Evolutionary conservation across 2,888 invertebrate genomes (phyloP).

Genomic region (Coenonympha arcania): DNA sequence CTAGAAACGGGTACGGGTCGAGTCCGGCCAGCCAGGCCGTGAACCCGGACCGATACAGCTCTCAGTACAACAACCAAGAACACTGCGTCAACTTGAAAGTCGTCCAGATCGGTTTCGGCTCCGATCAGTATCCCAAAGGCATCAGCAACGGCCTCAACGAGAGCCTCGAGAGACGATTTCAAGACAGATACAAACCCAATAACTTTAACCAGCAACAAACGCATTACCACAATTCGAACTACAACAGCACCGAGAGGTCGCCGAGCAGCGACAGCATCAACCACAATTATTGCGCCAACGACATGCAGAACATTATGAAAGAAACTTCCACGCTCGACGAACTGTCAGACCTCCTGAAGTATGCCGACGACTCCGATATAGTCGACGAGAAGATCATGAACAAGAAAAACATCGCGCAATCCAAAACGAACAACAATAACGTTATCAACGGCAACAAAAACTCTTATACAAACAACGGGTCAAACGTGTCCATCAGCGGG

Average conservation of each 20-base stretch:
- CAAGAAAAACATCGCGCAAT: slow-evolving; percentile 62
- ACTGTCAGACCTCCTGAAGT: slow-evolving; percentile 80
- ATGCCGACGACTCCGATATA: slow-evolving; percentile 82
- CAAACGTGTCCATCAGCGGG: slow-evolving; percentile 86
- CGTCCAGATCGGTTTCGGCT: slow-evolving; percentile 75
- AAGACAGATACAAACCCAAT: slow-evolving; percentile 67
- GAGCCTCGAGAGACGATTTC: slow-evolving; percentile 65
- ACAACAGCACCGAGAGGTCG: slow-evolving; percentile 58
- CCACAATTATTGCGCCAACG: slow-evolving; percentile 61
- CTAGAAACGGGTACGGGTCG: slow-evolving; percentile 77
- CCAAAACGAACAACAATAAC: slow-evolving; percentile 57
- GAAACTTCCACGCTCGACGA: slow-evolving; percentile 80
- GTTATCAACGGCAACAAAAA: slow-evolving; percentile 65
- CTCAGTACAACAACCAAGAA: slow-evolving; percentile 70
- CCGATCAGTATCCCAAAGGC: slow-evolving; percentile 76
- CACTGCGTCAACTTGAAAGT: slow-evolving; percentile 74
- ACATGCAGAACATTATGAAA: slow-evolving; percentile 63
- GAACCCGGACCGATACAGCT: slow-evolving; percentile 68
- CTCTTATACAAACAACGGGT: slow-evolving; percentile 76
- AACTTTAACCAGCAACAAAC: slow-evolving; percentile 57
- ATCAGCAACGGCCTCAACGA: slow-evolving; percentile 63
- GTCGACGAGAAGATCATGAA: slow-evolving; percentile 68
- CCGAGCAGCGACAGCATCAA: slow-evolving; percentile 66
- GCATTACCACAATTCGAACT: slow-evolving; percentile 62
- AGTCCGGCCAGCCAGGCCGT: slow-evolving; percentile 57